Conservation (phyloP, 2,888 invertebrate genomes). For the Oasisia sp. region DNA sequence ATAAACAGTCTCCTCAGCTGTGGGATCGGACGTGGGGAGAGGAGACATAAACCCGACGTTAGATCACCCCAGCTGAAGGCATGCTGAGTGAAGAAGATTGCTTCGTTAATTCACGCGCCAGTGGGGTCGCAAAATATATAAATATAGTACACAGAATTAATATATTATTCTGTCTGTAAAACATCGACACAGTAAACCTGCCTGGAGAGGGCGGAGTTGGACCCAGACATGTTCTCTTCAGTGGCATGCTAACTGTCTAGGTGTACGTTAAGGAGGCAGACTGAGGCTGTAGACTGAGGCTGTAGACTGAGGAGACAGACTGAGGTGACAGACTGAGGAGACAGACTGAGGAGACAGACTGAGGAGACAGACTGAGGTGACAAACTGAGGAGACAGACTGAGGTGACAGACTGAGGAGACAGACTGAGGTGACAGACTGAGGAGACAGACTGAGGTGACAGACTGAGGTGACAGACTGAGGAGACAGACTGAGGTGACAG, state of each 20-base stretch:
- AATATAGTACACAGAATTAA: not conserved
- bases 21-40: not conserved
- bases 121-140: not conserved
- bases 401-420: slow-evolving; percentile 40
- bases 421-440: slow-evolving; percentile 52
- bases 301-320: too few species aligned
- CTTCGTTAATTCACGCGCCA: not conserved
- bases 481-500: slow-evolving; percentile 54
- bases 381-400: slow-evolving; percentile 52
- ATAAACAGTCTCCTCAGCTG: not conserved
- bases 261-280: not conserved
- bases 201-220: not conserved
- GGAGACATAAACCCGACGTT: not conserved
- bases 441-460: slow-evolving; percentile 53
- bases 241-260: too few species aligned
- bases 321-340: slow-evolving; percentile 54
- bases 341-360: too few species aligned
- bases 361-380: slow-evolving; percentile 55
- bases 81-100: not conserved
- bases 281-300: slow-evolving; percentile 55
- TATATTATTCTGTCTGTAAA: not conserved
- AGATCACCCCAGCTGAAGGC: not conserved
- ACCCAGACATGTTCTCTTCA: too few species aligned
- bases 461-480: too few species aligned
- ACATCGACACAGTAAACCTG: not conserved